phyloP scores from a whole-genome alignment of 2,797 vertebrate genomes.

The Urosaurus nigricauda region DNA sequence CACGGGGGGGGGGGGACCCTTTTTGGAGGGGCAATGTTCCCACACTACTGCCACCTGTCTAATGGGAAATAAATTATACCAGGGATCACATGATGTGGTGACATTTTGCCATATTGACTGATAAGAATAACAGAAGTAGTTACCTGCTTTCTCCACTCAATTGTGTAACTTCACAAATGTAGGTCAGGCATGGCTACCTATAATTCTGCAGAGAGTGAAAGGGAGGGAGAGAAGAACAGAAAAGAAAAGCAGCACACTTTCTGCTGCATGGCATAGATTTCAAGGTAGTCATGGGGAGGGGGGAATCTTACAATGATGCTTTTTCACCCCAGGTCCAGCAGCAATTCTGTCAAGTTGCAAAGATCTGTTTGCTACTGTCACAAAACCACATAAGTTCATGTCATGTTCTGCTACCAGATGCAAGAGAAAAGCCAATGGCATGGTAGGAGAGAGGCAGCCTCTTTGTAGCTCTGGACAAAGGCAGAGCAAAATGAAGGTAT shows the following conservation, averaged over 20 bases:
- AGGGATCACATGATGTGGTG: conserved; percentile 22
- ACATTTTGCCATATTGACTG: background rate
- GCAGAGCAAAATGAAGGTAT: background rate
- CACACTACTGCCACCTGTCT: no score
- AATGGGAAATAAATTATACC: background rate
- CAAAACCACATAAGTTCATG: conserved; percentile 2
- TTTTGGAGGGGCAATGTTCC: no score
- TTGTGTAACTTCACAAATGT: conserved; percentile 16
- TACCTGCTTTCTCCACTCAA: background rate
- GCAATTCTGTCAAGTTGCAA: background rate
- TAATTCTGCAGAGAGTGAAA: background rate
- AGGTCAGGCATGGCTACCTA: background rate
- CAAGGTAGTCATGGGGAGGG: background rate
- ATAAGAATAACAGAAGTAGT: background rate
- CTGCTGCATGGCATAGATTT: background rate
- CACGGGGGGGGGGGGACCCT: no score
- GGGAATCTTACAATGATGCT: background rate
- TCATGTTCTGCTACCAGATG: conserved; percentile 20
- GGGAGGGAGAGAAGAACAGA: no score
- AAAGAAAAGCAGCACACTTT: background rate
- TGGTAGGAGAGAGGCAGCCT: background rate
- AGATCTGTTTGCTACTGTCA: conserved; percentile 1
- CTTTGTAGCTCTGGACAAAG: background rate
- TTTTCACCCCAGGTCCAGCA: background rate
- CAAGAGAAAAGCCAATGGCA: conserved; percentile 23